phyloP scores from a whole-genome alignment of 2,888 invertebrate genomes.

The Platycheirus albimanus region DNA sequence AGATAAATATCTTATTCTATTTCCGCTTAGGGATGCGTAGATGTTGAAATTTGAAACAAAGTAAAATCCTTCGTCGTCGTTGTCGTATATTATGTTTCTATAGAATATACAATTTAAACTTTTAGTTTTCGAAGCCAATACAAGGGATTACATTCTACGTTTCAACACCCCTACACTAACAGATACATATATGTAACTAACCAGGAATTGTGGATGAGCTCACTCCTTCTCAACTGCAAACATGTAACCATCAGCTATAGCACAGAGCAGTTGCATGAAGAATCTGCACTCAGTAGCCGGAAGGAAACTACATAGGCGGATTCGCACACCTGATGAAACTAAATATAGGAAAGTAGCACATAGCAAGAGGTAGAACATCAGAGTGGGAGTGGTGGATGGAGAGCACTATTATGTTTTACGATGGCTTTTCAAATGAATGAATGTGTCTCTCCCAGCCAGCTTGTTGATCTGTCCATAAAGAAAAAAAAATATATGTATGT shows the following conservation, averaged over 20 bases:
- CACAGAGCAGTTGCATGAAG: conserved; percentile 23
- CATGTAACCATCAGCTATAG: conserved; percentile 21
- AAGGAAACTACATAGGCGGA: conserved; percentile 58
- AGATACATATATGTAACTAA: conserved; percentile 7
- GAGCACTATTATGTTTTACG: conserved; percentile 27
- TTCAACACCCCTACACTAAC: conserved; percentile 14
- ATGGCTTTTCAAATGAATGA: conserved; percentile 53
- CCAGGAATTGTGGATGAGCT: conserved; percentile 12
- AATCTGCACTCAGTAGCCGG: conserved; percentile 49
- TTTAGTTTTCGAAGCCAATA: conserved; percentile 1
- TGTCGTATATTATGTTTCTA: not conserved
- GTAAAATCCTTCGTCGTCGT: not conserved
- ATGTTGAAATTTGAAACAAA: conserved; percentile 23
- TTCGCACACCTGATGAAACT: conserved; percentile 43
- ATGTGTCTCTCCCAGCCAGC: conserved; percentile 33
- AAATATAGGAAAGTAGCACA: conserved; percentile 37
- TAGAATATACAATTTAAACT: conserved; percentile 3
- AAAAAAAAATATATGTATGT: conserved; percentile 2
- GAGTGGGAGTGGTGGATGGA: conserved; percentile 11
- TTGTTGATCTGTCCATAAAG: conserved; percentile 53
- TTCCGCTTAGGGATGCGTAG: conserved; percentile 10
- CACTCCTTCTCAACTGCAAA: not conserved
- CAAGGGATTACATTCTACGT: conserved; percentile 25
- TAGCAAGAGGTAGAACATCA: not conserved
- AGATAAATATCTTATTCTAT: conserved; percentile 8